Percentiles rank a stretch among this genome's conserved stretches.
These are phyloP conservation scores for Selene dorsalis DNA, from an alignment of 2,797 vertebrate genomes.

Conservation along the genomic window DNA sequence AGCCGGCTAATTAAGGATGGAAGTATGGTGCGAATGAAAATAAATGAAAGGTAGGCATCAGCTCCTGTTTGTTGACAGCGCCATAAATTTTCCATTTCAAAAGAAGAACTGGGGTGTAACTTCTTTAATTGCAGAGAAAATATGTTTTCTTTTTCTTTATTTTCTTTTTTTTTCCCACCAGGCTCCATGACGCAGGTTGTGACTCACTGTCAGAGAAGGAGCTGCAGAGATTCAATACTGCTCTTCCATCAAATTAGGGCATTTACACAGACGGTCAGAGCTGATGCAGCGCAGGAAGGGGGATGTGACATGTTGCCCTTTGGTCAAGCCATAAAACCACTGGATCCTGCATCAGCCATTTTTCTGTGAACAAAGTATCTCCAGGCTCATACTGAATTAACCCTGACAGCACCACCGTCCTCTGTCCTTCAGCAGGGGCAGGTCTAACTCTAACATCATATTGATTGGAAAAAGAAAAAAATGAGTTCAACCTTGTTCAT, in stretches of 20 bases:
- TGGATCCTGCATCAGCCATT: too few species aligned
- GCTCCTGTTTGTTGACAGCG: conserved; percentile 44
- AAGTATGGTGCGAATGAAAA: conserved; percentile 53
- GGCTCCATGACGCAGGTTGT: conserved; percentile 3
- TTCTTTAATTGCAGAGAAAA: conserved; percentile 41
- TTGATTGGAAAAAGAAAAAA: too few species aligned
- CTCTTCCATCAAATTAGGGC: background rate
- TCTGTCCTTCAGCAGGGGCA: too few species aligned
- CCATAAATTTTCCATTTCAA: conserved; percentile 51
- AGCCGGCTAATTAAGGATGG: conserved; percentile 68
- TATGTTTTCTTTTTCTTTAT: conserved; percentile 1
- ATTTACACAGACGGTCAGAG: background rate
- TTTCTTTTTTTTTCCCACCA: too few species aligned
- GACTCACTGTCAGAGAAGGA: background rate
- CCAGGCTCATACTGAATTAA: too few species aligned
- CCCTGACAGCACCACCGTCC: too few species aligned
- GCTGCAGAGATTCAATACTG: background rate
- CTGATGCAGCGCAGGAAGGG: too few species aligned
- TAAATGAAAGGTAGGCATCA: conserved; percentile 63
- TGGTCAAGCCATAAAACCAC: too few species aligned
- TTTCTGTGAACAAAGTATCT: too few species aligned
- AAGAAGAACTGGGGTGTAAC: conserved; percentile 26
- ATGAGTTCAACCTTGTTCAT: too few species aligned
- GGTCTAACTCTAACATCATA: too few species aligned
- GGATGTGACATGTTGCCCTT: too few species aligned